Evolutionary conservation across 92 coral and sea anemone species (phyloP).

Genomic region (Hydrozoanthus gracilis): DNA sequence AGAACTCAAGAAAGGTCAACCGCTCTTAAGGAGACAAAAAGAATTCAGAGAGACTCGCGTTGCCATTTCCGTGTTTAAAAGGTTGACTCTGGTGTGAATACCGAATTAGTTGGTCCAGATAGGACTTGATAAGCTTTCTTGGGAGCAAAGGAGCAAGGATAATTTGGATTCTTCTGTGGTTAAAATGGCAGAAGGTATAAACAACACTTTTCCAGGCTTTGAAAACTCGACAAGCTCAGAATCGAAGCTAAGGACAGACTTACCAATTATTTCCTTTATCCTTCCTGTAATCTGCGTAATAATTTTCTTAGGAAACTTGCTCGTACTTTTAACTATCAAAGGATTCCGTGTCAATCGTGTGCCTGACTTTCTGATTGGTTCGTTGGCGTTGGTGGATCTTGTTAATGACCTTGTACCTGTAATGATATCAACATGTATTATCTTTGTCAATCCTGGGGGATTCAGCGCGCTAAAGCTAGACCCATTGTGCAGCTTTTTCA

Average conservation of each 20-base stretch:
- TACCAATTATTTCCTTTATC: not conserved
- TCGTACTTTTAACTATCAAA: conserved; percentile 49
- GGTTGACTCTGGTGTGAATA: too few relatives aligned
- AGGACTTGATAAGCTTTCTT: not conserved
- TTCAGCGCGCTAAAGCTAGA: conserved; percentile 18
- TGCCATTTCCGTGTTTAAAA: too few relatives aligned
- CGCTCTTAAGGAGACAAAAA: too few relatives aligned
- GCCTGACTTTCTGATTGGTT: conserved; percentile 64
- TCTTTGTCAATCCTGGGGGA: conserved; percentile 40
- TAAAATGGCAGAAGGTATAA: conserved; percentile 6
- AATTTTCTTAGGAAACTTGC: conserved; percentile 57
- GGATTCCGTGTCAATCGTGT: conserved; percentile 53
- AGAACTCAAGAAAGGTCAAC: too few relatives aligned
- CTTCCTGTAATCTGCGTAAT: conserved; percentile 54
- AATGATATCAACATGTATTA: conserved; percentile 41
- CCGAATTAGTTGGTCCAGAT: too few relatives aligned
- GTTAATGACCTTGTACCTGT: conserved; percentile 60
- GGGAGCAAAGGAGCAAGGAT: not conserved
- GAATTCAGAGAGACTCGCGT: too few relatives aligned
- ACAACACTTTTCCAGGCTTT: not conserved
- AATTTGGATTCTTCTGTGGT: not conserved
- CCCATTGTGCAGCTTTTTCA: conserved; percentile 58
- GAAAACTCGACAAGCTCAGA: conserved; percentile 5
- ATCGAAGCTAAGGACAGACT: not conserved
- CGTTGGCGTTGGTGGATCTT: conserved; percentile 53